phyloP scores from a whole-genome alignment of 1,140 invertebrate species.

The Scaptomyza pallida region DNA sequence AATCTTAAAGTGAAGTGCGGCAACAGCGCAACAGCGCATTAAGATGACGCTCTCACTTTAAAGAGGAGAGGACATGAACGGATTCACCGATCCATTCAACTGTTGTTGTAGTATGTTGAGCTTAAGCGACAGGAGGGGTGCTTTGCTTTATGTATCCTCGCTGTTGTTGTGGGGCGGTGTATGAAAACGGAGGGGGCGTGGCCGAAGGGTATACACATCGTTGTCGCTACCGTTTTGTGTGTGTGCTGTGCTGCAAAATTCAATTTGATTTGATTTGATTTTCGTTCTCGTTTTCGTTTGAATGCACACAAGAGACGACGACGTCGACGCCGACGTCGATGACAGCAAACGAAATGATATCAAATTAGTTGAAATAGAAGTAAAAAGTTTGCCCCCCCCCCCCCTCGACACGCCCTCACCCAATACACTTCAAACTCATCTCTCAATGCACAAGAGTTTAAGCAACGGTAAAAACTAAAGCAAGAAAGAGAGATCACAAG shows the following conservation, averaged over 20 bases:
- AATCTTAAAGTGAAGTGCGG: slow-evolving; percentile 19
- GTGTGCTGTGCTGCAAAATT: slow-evolving; percentile 56
- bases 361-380: slow-evolving; percentile 78
- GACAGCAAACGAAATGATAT: slow-evolving; percentile 70
- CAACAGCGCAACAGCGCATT: slow-evolving; percentile 45
- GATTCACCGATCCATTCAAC: slow-evolving; percentile 51
- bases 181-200: slow-evolving; percentile 12
- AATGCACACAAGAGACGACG: slow-evolving; percentile 65
- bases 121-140: not conserved
- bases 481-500: not conserved
- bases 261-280: slow-evolving; percentile 83
- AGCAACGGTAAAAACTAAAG: slow-evolving; percentile 1
- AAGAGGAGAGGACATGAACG: slow-evolving; percentile 18
- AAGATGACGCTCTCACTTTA: slow-evolving; percentile 30
- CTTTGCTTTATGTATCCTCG: not conserved
- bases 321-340: slow-evolving; percentile 14
- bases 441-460: slow-evolving; percentile 9
- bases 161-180: slow-evolving; percentile 14
- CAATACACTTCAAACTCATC: not conserved
- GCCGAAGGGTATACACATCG: too few relatives aligned
- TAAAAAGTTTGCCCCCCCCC: slow-evolving; percentile 46
- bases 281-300: slow-evolving; percentile 81
- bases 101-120: not conserved
- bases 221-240: too few relatives aligned
- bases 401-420: not conserved